phyloP scores from a whole-genome alignment of 2,113 vertebrate genomes.

The Labeo rohita region DNA sequence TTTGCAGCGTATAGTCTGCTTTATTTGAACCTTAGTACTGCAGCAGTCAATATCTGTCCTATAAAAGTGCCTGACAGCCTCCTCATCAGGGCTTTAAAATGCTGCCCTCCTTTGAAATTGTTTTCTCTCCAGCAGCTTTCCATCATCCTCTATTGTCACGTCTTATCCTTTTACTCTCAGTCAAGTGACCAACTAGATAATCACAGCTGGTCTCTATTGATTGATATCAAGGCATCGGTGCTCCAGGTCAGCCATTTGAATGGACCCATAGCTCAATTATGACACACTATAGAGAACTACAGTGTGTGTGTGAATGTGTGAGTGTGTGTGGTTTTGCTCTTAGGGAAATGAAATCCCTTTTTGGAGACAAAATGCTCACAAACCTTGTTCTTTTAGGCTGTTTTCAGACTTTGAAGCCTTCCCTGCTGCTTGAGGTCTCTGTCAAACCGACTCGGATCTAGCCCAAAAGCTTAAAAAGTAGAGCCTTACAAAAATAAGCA shows the following conservation, averaged over 20 bases:
- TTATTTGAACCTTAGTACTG: neutral
- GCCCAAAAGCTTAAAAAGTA: neutral
- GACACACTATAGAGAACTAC: constrained; percentile 12
- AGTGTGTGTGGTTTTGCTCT: neutral
- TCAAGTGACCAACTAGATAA: constrained; percentile 49
- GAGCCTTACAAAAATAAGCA: neutral
- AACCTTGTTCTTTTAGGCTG: constrained; percentile 1
- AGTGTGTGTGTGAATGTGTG: neutral
- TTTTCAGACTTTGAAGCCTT: neutral
- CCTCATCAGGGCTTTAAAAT: constrained; percentile 39
- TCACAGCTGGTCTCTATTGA: constrained; percentile 20
- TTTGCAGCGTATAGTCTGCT: too few relatives aligned
- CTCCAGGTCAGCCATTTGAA: constrained; percentile 41
- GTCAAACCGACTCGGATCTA: neutral
- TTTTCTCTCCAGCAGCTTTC: constrained; percentile 39
- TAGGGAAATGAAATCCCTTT: constrained; percentile 20
- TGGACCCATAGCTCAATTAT: constrained; percentile 42
- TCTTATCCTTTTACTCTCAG: constrained; percentile 44
- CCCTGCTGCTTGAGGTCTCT: neutral
- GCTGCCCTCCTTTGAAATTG: constrained; percentile 37
- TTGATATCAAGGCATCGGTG: constrained; percentile 34
- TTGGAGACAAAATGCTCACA: neutral
- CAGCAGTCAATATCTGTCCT: constrained; percentile 27
- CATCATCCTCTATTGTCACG: constrained; percentile 46
- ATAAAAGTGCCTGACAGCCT: constrained; percentile 11